Percentiles rank a stretch among this genome's conserved stretches.
Evolutionary conservation across 2,797 vertebrate species (phyloP).

Genomic region (Hyperoplus immaculatus): DNA sequence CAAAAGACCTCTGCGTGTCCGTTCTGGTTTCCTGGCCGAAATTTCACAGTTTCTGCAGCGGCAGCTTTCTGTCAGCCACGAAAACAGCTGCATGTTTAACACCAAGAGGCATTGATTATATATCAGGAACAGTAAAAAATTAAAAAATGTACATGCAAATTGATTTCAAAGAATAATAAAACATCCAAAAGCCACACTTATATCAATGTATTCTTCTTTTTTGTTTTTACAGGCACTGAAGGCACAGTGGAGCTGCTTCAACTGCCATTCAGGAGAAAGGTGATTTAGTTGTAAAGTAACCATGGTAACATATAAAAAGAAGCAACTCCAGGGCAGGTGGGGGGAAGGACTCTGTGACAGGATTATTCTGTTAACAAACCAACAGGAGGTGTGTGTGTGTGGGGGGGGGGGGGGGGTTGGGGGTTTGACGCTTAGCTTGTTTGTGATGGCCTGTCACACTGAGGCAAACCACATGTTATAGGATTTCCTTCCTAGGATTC

Average conservation of each 20-base stretch:
- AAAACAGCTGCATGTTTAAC: slow-evolving; percentile 1
- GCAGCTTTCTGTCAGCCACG: not conserved
- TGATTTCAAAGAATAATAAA: slow-evolving; percentile 2
- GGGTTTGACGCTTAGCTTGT: slow-evolving; percentile 30
- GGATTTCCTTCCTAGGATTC: slow-evolving; percentile 12
- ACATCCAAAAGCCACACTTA: slow-evolving; percentile 8
- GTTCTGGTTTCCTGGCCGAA: slow-evolving; percentile 33
- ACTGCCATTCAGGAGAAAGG: slow-evolving; percentile 52
- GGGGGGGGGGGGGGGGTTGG: too few relatives aligned
- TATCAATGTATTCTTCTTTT: slow-evolving; percentile 19
- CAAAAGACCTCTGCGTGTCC: slow-evolving; percentile 23
- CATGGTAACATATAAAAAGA: slow-evolving; percentile 71
- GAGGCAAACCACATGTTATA: slow-evolving; percentile 23
- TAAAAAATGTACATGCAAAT: not conserved
- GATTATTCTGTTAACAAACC: slow-evolving; percentile 49
- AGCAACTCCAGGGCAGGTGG: slow-evolving; percentile 51
- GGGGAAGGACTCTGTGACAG: slow-evolving; percentile 29
- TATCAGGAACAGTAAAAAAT: not conserved
- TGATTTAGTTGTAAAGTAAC: slow-evolving; percentile 74
- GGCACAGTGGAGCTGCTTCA: slow-evolving; percentile 51
- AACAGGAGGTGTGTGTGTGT: not conserved
- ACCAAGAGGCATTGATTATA: not conserved
- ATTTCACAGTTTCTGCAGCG: slow-evolving; percentile 21
- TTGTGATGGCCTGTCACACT: slow-evolving; percentile 9
- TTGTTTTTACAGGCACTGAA: slow-evolving; percentile 39